Evolutionary conservation across 2,888 invertebrate species (phyloP), one percentile per base, ranked within the genome.

Genomic region (Andrena chrysosceles): DNA sequence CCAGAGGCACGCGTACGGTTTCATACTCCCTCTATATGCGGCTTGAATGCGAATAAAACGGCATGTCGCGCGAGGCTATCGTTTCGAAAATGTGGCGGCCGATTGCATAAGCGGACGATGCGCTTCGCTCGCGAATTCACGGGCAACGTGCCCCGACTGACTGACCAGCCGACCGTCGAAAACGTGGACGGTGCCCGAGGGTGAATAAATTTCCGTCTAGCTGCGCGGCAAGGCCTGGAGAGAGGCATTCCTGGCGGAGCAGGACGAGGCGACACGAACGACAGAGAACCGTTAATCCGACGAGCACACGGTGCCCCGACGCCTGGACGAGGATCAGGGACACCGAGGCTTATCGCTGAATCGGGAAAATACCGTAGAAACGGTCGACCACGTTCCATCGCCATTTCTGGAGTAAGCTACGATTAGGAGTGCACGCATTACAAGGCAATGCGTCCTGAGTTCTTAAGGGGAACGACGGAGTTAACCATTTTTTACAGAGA

Each of bases 311-410:
- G 13, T 72, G 23, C 29, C 35, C 33, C 75, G 26, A 49, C 7
- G 56, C 20, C 13, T 10, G 23, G 20, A 10, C 56, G 42, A 59
- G 33, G 69, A 80, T 67, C 70, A 67, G 60, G 70, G 64, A 75
- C 59, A 42, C 42, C 42, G 60, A 49, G 33, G 60, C 56, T 86
- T 84, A 81, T 87, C 82, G 74, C 60, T 74, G 77, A 83, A 87
- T 82, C 80, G 73, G 74, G 78, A 62, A 81, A 87, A 77, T 74
- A 72, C 84, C 81, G 75, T 81, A 75, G 72, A 85, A 75, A 76
- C 72, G 70, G 60, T 69, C 66, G 74, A 35, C 67, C 70, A 66
- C 64, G 69, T 67, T 77, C 63, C 13, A 77, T 67, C 56, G 7
- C 78, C 80, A 69, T 87, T 72, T 77, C 49, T 59, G 67, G 73